Percentiles rank a stretch among this genome's conserved stretches.
phyloP scores from a whole-genome alignment of 2,113 vertebrate genomes.

The Mormyrus iriodes region DNA sequence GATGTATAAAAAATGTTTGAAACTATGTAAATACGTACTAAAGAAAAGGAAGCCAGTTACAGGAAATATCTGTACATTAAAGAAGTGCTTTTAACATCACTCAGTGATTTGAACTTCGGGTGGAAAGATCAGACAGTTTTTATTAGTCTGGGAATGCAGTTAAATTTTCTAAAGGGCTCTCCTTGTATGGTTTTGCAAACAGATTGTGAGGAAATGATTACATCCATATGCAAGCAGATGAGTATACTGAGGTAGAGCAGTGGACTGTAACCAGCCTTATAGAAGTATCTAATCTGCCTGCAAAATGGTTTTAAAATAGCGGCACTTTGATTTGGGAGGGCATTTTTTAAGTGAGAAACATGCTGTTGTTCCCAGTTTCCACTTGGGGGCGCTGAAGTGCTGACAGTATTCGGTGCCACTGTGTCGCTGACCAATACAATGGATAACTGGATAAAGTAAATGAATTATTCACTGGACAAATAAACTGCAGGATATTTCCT shows the following conservation, averaged over 20 bases:
- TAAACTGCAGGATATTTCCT: too few species aligned
- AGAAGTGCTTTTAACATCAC: background rate
- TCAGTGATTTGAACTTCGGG: background rate
- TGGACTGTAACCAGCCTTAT: background rate
- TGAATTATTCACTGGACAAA: too few species aligned
- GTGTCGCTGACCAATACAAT: background rate
- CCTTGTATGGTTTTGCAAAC: background rate
- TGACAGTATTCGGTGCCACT: background rate
- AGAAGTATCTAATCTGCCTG: background rate
- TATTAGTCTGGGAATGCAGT: background rate
- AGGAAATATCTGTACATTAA: background rate
- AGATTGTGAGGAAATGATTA: background rate
- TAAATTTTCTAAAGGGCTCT: background rate
- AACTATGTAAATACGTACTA: background rate
- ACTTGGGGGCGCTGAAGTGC: background rate
- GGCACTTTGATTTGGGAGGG: background rate
- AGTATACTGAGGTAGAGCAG: background rate
- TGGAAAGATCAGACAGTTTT: background rate
- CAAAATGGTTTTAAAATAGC: background rate
- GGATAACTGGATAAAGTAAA: too few species aligned
- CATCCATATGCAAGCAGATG: background rate
- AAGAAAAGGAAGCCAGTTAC: background rate
- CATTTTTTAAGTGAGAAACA: background rate
- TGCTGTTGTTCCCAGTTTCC: background rate
- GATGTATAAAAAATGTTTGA: background rate